Conservation (phyloP, 2,113 vertebrate genomes). For the Jacana jacana region DNA sequence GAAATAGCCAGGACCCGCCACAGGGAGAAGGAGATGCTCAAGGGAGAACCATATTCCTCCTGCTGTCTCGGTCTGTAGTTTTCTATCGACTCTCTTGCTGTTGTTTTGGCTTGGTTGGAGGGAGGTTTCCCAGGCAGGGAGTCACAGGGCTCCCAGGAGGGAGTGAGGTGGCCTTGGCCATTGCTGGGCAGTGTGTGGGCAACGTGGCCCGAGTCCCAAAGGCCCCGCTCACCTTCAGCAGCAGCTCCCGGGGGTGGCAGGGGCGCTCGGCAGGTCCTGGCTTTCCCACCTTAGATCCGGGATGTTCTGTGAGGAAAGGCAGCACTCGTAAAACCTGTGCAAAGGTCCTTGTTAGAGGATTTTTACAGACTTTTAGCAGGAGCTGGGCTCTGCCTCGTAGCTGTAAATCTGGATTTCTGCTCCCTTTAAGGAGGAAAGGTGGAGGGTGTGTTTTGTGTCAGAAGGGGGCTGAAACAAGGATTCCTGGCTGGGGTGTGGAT, state of each 20-base stretch:
- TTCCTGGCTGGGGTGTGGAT: neutral
- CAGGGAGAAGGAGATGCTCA: neutral
- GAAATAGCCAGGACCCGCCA: neutral
- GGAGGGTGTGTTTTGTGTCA: neutral
- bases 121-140: neutral
- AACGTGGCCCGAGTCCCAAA: neutral
- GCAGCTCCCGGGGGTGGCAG: neutral
- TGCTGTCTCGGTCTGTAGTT: neutral
- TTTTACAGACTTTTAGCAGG: neutral
- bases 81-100: neutral
- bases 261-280: neutral
- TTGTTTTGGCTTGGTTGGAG: neutral
- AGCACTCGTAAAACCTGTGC: neutral
- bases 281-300: accelerated
- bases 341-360: neutral
- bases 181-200: neutral
- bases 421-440: neutral
- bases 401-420: neutral
- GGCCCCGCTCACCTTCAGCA: neutral
- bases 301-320: neutral
- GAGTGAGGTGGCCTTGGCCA: neutral
- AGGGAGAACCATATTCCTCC: neutral
- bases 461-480: neutral
- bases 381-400: neutral
- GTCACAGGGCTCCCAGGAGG: accelerated